Base-by-base conservation (phyloP, 2,888 invertebrate species). In the Caradrina clavipalpis region DNA sequence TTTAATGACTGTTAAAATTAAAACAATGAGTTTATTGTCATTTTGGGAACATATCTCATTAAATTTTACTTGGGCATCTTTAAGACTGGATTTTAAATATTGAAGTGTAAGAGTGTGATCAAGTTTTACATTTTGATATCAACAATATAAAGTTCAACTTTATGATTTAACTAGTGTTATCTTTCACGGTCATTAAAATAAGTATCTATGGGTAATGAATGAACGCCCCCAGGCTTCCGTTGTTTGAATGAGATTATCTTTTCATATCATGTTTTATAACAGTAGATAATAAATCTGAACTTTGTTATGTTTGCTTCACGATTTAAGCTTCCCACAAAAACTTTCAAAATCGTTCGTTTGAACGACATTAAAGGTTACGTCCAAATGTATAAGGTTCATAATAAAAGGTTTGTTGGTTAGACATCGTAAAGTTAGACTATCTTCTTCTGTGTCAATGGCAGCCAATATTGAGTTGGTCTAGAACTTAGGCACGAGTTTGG, bases 211-310 rank as follows among this genome's bases (percentile, higher is more conserved):
- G 11, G 35, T 19, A 45, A 64, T 54, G 26, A 76, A 69, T 54
- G 58, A 67, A 59, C 61, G 69, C 80, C 69, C 69, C 49, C 70
- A 73, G 59, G 69, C 75, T 82, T 63, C 81, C 80, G 84, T 82
- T 84, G 79, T 86, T 80, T 80, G 70, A 77, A 51, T 5, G 22
- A 64, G 70, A 76, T 86, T 82, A 83, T 81, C 78, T 79, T 66
- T 81, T 75, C 69, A 74, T 78, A 83, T 84, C 76, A 81, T 76
- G 60, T 81, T 73, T 67, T 76, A 57, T 54, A 54, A 61, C 49
- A 45, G 53, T 35, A 49, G 51, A 54, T 58, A 50, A 54, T 51
- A 22, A 64, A 70, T 58, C 35, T 55, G 35, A 58, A 76, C 35
- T 58, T 39, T 17, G 49, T 35, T 68, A 21, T 49, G 7, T 76